These are phyloP conservation scores for Anisognathus igniventris DNA, from an alignment of 2,797 vertebrate genomes.

Conservation along the genomic window DNA sequence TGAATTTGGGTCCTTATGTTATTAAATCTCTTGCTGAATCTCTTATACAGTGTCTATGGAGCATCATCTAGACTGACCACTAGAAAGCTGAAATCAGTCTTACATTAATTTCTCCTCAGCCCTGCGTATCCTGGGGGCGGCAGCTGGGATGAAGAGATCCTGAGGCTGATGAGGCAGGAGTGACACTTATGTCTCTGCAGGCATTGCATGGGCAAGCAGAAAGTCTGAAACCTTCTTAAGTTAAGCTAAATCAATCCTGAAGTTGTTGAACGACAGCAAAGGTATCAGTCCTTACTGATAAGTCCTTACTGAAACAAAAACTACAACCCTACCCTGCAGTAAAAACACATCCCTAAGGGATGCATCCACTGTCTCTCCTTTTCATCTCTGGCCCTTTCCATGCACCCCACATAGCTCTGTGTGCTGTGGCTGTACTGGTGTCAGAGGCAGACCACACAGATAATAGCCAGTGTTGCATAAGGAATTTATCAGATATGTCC, in stretches of 20 bases:
- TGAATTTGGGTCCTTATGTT: background rate
- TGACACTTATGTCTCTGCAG: background rate
- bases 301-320: background rate
- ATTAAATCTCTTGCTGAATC: background rate
- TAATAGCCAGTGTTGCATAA: background rate
- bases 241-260: background rate
- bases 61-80: background rate
- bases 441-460: background rate
- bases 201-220: background rate
- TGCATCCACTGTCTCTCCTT: background rate
- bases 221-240: background rate
- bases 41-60: background rate
- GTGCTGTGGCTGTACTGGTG: background rate
- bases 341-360: background rate
- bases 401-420: rapidly evolving
- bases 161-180: rapidly evolving
- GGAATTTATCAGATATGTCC: background rate
- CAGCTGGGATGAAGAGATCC: background rate
- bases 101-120: background rate
- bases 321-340: background rate
- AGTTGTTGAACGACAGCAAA: background rate
- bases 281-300: background rate
- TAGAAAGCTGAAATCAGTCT: background rate
- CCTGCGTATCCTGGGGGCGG: background rate
- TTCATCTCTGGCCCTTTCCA: background rate